Conservation (phyloP, 2,888 invertebrate species). For the Ptilodon capucinus region DNA sequence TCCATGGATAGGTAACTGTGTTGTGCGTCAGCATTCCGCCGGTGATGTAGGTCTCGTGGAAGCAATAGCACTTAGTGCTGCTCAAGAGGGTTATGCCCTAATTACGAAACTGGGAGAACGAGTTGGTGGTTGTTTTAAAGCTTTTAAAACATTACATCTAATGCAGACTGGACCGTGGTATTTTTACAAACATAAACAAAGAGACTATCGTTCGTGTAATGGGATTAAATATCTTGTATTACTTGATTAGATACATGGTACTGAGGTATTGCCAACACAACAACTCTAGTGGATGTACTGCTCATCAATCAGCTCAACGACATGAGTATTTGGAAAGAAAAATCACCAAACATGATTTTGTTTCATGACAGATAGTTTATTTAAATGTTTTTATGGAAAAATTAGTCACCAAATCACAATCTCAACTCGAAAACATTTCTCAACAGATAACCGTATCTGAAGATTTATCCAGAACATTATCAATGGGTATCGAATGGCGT, state of each 20-base stretch:
- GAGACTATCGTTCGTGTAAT: not conserved
- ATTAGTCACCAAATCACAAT: not conserved
- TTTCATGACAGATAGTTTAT: not conserved
- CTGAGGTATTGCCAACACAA: too few species aligned
- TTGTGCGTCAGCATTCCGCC: not conserved
- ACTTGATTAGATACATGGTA: too few species aligned
- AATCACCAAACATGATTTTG: too few species aligned
- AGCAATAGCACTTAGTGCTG: not conserved
- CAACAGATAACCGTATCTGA: not conserved
- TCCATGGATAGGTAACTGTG: not conserved
- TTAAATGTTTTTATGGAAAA: not conserved
- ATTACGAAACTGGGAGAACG: not conserved
- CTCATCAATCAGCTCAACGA: too few species aligned
- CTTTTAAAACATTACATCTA: not conserved
- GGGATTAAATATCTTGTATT: too few species aligned
- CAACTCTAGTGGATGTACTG: too few species aligned
- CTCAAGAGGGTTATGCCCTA: not conserved
- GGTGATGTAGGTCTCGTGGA: not conserved
- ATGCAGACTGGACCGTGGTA: not conserved
- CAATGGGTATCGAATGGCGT: not conserved
- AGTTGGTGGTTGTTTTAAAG: not conserved
- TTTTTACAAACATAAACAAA: not conserved
- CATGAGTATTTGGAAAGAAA: too few species aligned
- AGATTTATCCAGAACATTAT: not conserved
- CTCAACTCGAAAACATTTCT: not conserved